Conservation (phyloP, 2,113 vertebrate genomes). For the rat (Rattus norvegicus) region GRCr8 NC_086038.1:30968001-30968500, state of each 20-base stretch:
- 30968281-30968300: neutral
- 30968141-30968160: neutral
- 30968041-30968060: neutral
- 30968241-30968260: neutral
- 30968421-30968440: neutral
- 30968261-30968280: neutral
- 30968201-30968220: neutral
- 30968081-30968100: neutral
- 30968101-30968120: neutral
- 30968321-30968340: neutral
- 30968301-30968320: neutral
- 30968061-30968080: neutral
- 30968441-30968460: too few relatives aligned
- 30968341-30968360: neutral
- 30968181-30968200: neutral
- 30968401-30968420: neutral
- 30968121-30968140: neutral
- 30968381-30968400: neutral
- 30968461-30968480: neutral
- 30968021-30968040: neutral
- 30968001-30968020: neutral
- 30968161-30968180: neutral
- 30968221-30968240: neutral
- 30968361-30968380: neutral
- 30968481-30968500: neutral